Conservation (phyloP, 2,113 vertebrate genomes). For the Hippocampus mohnikei region DNA sequence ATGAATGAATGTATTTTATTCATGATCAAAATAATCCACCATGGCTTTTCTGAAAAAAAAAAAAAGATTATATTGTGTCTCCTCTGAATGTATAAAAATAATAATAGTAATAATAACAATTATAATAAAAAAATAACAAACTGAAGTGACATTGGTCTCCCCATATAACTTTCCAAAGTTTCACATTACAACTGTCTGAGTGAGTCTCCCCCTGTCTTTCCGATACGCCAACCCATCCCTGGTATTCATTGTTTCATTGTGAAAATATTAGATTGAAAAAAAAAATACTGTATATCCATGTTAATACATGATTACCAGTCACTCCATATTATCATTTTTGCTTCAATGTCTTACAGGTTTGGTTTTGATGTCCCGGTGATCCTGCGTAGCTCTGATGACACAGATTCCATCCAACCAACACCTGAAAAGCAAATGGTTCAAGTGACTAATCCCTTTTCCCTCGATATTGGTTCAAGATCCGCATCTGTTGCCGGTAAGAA, state of each 20-base stretch:
- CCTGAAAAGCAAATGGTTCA: slow-evolving; percentile 88
- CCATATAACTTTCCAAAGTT: too few species aligned
- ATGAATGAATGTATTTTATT: too few species aligned
- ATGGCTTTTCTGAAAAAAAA: too few species aligned
- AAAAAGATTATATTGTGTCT: too few species aligned
- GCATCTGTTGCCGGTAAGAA: slow-evolving; percentile 81
- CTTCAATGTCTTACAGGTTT: slow-evolving; percentile 73
- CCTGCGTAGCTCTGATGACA: slow-evolving; percentile 86
- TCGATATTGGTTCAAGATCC: slow-evolving; percentile 73
- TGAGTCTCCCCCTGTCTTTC: too few species aligned
- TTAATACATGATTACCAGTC: neutral
- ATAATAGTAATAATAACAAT: too few species aligned
- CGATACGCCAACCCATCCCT: too few species aligned
- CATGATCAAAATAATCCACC: too few species aligned
- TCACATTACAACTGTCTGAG: too few species aligned
- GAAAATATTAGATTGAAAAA: neutral
- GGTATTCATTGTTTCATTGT: neutral
- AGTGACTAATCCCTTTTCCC: slow-evolving; percentile 89
- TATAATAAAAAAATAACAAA: too few species aligned
- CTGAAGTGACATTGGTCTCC: too few species aligned
- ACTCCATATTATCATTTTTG: neutral
- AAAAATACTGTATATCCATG: neutral
- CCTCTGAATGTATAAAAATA: too few species aligned
- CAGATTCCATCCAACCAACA: slow-evolving; percentile 70
- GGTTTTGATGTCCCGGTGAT: slow-evolving; percentile 91